phyloP scores from a whole-genome alignment of 2,888 invertebrate species.

The Mythimna loreyi region DNA sequence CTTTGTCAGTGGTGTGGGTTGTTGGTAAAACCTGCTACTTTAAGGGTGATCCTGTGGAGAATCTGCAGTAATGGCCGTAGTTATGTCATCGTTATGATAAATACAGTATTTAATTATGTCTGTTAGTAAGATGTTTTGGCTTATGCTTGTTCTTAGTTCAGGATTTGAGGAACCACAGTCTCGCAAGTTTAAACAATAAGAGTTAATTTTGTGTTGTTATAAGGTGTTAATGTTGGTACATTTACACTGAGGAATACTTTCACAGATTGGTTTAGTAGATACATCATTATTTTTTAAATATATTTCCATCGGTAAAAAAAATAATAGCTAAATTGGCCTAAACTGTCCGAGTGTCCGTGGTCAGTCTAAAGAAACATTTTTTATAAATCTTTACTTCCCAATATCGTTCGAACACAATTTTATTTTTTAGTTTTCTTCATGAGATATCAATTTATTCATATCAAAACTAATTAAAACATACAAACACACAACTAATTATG shows the following conservation, averaged over 20 bases:
- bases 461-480: slow-evolving; percentile 32
- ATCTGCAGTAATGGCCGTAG: slow-evolving; percentile 77
- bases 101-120: slow-evolving; percentile 84
- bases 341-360: neutral
- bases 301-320: neutral
- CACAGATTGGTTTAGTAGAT: too few relatives aligned
- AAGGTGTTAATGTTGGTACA: neutral
- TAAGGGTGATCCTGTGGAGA: slow-evolving; percentile 77
- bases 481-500: too few relatives aligned
- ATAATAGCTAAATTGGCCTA: neutral
- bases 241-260: neutral
- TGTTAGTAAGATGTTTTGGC: slow-evolving; percentile 64
- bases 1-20: neutral
- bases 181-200: slow-evolving; percentile 7
- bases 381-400: neutral
- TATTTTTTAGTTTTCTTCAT: neutral
- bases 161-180: neutral
- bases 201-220: neutral
- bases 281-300: too few relatives aligned
- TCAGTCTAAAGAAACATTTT: neutral
- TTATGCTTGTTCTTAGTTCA: slow-evolving; percentile 28
- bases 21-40: slow-evolving; percentile 61
- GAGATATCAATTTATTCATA: neutral
- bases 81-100: slow-evolving; percentile 85
- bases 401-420: neutral